These are phyloP conservation scores for Bombus huntii DNA, from an alignment of 1,140 invertebrate genomes.

Conservation along the genomic window DNA sequence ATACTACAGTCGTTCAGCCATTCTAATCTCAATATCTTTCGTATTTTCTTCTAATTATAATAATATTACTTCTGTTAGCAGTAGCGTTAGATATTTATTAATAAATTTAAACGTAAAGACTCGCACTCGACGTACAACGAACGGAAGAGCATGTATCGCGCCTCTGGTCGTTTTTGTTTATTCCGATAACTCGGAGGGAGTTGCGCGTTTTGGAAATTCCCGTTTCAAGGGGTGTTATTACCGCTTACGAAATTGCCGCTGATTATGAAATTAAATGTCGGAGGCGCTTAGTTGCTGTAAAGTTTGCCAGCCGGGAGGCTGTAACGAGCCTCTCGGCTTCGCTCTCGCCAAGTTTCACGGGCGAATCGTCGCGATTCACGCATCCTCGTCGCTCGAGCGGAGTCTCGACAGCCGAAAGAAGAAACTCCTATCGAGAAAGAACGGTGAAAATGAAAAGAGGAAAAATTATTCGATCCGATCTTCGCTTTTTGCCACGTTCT, in stretches of 20 bases:
- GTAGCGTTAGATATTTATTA: too few relatives aligned
- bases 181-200: neutral
- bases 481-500: neutral
- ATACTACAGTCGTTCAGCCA: too few relatives aligned
- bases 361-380: neutral
- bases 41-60: too few relatives aligned
- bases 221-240: neutral
- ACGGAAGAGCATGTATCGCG: too few relatives aligned
- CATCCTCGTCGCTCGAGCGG: neutral
- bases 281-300: neutral
- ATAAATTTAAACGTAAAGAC: too few relatives aligned
- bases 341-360: neutral
- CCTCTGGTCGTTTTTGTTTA: neutral
- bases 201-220: neutral
- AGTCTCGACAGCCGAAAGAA: neutral
- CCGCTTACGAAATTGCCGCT: neutral
- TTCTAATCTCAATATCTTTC: neutral
- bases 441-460: neutral
- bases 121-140: too few relatives aligned
- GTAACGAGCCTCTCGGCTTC: neutral
- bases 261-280: neutral
- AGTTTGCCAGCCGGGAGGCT: neutral
- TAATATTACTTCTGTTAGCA: neutral
- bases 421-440: neutral
- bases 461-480: slow-evolving; percentile 2